Conservation (phyloP, 2,113 vertebrate genomes). For the Casuarius casuarius region DNA sequence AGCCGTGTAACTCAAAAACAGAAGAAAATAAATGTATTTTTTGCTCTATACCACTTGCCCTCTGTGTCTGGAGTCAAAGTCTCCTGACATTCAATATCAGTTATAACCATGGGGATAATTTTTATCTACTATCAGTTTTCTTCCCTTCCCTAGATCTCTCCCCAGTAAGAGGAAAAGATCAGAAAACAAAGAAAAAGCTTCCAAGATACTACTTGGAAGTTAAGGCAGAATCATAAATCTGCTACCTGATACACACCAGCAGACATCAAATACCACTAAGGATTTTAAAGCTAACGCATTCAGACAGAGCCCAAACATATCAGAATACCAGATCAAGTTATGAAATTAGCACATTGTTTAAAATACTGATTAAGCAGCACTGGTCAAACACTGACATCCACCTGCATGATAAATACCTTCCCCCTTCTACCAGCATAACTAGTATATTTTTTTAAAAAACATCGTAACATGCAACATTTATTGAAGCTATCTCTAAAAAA, state of each 20-base stretch:
- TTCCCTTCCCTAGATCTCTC: not conserved
- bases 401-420: not conserved
- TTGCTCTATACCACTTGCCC: fast-evolving
- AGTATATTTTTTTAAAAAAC: not conserved
- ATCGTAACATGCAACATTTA: not conserved
- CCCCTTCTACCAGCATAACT: fast-evolving
- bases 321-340: not conserved
- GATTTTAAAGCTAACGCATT: not conserved
- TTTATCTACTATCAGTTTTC: not conserved
- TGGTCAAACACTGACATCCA: fast-evolving
- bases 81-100: not conserved
- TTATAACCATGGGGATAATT: not conserved
- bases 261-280: not conserved
- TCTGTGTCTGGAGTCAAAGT: not conserved
- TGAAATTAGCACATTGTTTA: fast-evolving
- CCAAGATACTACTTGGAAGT: not conserved
- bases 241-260: not conserved
- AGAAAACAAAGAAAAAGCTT: not conserved
- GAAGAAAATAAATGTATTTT: not conserved
- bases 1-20: not conserved
- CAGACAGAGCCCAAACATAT: not conserved
- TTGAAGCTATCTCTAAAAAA: not conserved
- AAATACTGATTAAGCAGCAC: not conserved
- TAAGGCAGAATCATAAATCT: not conserved
- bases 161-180: not conserved